A percentile compares a stretch with the other conserved stretches of the same genome.
These are phyloP conservation scores for Graphium colonna DNA, from an alignment of 2,888 invertebrate genomes.

Conservation along the genomic window DNA sequence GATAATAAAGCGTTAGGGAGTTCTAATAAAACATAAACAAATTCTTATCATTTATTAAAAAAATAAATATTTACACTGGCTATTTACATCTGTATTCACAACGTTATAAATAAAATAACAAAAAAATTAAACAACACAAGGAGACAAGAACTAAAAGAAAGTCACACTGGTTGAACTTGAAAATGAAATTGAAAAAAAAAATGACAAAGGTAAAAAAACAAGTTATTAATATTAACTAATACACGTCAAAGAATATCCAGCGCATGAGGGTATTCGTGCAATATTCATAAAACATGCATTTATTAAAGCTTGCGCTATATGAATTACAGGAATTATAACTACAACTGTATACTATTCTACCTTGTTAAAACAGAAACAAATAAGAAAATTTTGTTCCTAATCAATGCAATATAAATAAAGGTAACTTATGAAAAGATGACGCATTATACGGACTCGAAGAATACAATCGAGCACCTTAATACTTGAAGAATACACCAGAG, in stretches of 20 bases:
- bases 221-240: slow-evolving; percentile 11
- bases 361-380: slow-evolving; percentile 4
- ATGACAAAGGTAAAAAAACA: slow-evolving; percentile 24
- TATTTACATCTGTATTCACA: slow-evolving; percentile 58
- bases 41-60: slow-evolving; percentile 59
- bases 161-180: not conserved
- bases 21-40: slow-evolving; percentile 61
- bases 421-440: too few species aligned
- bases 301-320: slow-evolving; percentile 37
- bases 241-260: slow-evolving; percentile 1
- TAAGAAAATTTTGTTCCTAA: not conserved
- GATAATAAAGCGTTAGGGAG: slow-evolving; percentile 30
- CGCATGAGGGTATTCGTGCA: slow-evolving; percentile 44
- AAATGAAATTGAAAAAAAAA: slow-evolving; percentile 10
- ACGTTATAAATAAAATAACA: slow-evolving; percentile 37
- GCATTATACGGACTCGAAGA: too few species aligned
- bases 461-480: too few species aligned
- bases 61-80: slow-evolving; percentile 62
- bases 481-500: too few species aligned
- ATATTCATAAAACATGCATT: slow-evolving; percentile 50
- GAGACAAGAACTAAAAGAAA: slow-evolving; percentile 17
- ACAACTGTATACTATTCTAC: slow-evolving; percentile 44
- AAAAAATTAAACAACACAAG: slow-evolving; percentile 37
- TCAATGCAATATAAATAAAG: too few species aligned
- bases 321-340: slow-evolving; percentile 47